A percentile compares a stretch with the other conserved stretches of the same genome.
These are phyloP conservation scores for Aphelinus atriplicis DNA, from an alignment of 1,140 invertebrate genomes.

Conservation along the genomic window DNA sequence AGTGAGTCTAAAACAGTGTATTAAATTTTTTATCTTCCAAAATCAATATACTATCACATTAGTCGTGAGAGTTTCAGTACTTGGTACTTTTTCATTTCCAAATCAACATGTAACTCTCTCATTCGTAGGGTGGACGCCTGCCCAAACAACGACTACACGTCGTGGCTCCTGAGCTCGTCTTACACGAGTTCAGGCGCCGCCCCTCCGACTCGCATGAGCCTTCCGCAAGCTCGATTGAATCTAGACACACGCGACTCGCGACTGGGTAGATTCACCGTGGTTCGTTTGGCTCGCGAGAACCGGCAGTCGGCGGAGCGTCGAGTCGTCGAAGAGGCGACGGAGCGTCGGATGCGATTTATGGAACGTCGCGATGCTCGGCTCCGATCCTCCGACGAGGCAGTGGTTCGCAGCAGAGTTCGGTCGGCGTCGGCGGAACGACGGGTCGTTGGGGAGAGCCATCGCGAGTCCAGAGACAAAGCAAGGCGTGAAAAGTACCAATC, in stretches of 20 bases:
- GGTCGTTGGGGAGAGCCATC: neutral
- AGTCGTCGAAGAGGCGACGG: neutral
- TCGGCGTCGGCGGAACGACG: neutral
- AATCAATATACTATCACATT: too few relatives aligned
- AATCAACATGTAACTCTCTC: too few relatives aligned
- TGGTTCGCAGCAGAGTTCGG: neutral
- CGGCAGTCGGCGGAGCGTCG: too few relatives aligned
- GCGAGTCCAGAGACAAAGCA: neutral
- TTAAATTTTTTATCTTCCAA: neutral
- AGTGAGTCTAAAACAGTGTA: conserved; percentile 47
- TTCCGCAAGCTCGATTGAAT: neutral
- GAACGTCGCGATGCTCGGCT: neutral
- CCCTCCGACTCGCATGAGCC: neutral
- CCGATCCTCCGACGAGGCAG: neutral
- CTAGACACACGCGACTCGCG: neutral
- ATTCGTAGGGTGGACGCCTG: conserved; percentile 54
- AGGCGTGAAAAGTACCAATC: too few relatives aligned
- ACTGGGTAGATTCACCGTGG: neutral
- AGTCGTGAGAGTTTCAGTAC: too few relatives aligned
- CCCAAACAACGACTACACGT: conserved; percentile 46
- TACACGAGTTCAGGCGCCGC: neutral
- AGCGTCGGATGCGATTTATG: neutral
- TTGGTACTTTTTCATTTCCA: too few relatives aligned
- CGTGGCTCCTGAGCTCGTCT: conserved; percentile 31
- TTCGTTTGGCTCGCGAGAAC: too few relatives aligned